phyloP scores from a whole-genome alignment of 2,797 vertebrate species.

The Chelidonichthys spinosus region DNA sequence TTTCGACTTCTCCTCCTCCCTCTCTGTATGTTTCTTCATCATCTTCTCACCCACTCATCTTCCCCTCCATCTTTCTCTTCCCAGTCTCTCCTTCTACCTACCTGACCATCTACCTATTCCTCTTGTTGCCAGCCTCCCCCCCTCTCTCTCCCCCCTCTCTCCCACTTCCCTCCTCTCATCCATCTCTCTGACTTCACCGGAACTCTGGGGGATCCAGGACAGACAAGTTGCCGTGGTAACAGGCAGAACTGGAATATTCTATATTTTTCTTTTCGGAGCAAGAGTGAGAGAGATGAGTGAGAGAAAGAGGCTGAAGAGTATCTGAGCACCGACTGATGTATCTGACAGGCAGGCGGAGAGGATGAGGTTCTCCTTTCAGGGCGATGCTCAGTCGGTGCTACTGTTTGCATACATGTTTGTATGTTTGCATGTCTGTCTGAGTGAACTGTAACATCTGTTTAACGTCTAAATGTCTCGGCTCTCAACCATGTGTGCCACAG shows the following conservation, averaged over 20 bases:
- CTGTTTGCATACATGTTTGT: constrained; percentile 47
- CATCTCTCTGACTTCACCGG: constrained; percentile 80
- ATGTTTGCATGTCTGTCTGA: constrained; percentile 42
- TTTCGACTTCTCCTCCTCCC: constrained; percentile 52
- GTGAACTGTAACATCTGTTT: constrained; percentile 47
- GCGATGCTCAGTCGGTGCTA: constrained; percentile 39
- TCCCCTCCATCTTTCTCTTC: constrained; percentile 17
- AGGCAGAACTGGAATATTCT: constrained; percentile 78
- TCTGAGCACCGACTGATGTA: constrained; percentile 56
- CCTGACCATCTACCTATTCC: constrained; percentile 56
- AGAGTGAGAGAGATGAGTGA: constrained; percentile 45
- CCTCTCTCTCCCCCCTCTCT: constrained; percentile 19
- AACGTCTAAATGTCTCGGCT: constrained; percentile 46
- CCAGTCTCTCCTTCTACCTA: constrained; percentile 46
- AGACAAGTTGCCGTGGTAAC: constrained; percentile 87
- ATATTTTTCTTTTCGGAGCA: constrained; percentile 54
- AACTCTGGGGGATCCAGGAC: constrained; percentile 85
- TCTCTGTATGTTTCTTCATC: constrained; percentile 46
- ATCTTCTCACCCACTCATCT: constrained; percentile 56
- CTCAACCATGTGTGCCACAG: constrained; percentile 29
- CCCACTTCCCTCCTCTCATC: constrained; percentile 76
- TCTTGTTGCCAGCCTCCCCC: constrained; percentile 37
- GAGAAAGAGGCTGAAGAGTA: constrained; percentile 59
- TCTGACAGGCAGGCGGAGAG: constrained; percentile 62
- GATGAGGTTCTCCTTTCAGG: constrained; percentile 54